Evolutionary conservation across 2,797 vertebrate species (phyloP), one percentile per base, ranked within the genome.

Genomic region (Oceanodroma leucorhoa): DNA sequence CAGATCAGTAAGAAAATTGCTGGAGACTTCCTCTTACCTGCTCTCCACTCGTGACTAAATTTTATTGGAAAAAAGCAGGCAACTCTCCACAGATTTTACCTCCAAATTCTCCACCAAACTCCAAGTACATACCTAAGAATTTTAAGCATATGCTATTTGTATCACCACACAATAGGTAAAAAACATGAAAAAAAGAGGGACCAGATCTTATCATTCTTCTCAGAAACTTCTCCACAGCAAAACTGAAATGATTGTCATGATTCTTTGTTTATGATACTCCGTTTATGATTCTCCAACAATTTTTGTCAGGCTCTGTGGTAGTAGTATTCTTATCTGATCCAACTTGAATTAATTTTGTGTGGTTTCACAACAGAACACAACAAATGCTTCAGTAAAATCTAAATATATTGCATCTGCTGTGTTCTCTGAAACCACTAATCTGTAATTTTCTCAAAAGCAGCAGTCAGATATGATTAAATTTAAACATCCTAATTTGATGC

Each of bases 361-460:
- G 18, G 55, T 91, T 92, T 92, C 48, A 92, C 16, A 91, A 60
- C 15, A 51, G 0, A 27, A 11, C 6, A 55, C 36, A 91, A 69
- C 43, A 89, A 91, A 85, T 43, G 3, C 18, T 93, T 70, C 53
- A 55, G 32, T 64, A 77, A 87, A 90, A 89, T 89, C 20, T 80
- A 91, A 89, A 92, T 62, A 62, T 53, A 80, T 77, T 89, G 14
- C 22, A 66, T 80, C 40, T 83, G 43, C 54, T 79, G 9, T 65
- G 45, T 65, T 90, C 38, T 82, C 46, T 80, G 62, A 89, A 94
- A 89, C 46, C 46, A 54, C 27, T 50, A 90, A 93, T 79, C 62
- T 80, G 18, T 89, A 89, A 79, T 87, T 87, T 79, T 85, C 46
- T 87, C 51, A 69, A 92, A 89, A 94, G 6, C 43, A 93, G 70